phyloP scores from a whole-genome alignment of 2,797 vertebrate species.

The Pipistrellus kuhlii region DNA sequence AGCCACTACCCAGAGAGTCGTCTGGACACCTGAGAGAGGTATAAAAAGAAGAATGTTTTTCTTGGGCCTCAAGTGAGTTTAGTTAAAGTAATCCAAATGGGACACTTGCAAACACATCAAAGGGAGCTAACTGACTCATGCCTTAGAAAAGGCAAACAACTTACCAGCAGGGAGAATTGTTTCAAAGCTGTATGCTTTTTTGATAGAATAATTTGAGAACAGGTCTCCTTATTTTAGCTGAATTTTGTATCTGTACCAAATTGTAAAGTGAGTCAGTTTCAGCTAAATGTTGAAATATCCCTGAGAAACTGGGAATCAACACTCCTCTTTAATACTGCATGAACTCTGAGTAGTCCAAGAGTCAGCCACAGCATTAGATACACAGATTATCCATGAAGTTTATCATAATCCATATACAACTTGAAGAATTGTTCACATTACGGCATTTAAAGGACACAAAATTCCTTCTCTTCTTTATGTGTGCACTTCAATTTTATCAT shows the following conservation, averaged over 20 bases:
- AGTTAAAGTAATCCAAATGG: conserved; percentile 17
- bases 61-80: neutral
- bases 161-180: neutral
- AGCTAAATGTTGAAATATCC: neutral
- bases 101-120: neutral
- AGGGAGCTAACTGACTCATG: conserved; percentile 29
- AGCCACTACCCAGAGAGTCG: neutral
- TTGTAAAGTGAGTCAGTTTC: neutral
- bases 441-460: conserved; percentile 29
- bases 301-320: neutral
- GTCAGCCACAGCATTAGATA: neutral
- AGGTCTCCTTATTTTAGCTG: conserved; percentile 33
- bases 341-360: neutral
- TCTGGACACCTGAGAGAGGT: neutral
- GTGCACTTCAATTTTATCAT: neutral
- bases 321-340: neutral
- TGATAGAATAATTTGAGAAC: conserved; percentile 6
- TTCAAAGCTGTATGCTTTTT: conserved; percentile 23
- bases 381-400: neutral
- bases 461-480: neutral
- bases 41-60: neutral
- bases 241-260: conserved; percentile 23
- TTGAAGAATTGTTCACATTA: neutral
- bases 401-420: neutral
- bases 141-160: conserved; percentile 54